Percentiles rank a stretch among this genome's conserved stretches.
These are phyloP conservation scores for Propsilocerus akamusi DNA, from an alignment of 1,140 invertebrate genomes.

Conservation along the genomic window DNA sequence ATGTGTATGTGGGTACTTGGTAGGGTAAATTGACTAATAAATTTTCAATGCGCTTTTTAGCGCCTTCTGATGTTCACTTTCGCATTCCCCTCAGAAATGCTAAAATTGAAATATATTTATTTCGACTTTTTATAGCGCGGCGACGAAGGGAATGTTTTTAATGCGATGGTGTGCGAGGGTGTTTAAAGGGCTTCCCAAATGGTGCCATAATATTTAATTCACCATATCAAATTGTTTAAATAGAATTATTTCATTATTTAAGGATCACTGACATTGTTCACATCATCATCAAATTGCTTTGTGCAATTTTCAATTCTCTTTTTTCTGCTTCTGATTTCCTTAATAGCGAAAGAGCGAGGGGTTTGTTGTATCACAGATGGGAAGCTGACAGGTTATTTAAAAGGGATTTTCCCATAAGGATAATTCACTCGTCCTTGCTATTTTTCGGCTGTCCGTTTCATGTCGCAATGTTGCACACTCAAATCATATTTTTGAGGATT, in stretches of 20 bases:
- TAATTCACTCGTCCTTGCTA: background rate
- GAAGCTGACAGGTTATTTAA: constrained; percentile 1
- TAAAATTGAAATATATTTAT: too few species aligned
- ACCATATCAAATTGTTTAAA: constrained; percentile 4
- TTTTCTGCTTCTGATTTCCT: too few species aligned
- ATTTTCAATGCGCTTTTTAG: too few species aligned
- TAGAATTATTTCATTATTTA: constrained; percentile 4
- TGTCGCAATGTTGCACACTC: too few species aligned
- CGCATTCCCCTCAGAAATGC: too few species aligned
- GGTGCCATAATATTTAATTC: constrained; percentile 3
- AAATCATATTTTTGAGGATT: constrained; percentile 1
- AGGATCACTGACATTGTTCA: constrained; percentile 1
- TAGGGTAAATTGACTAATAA: too few species aligned
- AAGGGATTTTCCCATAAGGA: background rate
- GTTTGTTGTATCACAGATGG: too few species aligned
- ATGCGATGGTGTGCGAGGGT: background rate
- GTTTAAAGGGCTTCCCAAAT: background rate
- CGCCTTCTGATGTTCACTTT: too few species aligned
- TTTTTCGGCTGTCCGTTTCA: background rate
- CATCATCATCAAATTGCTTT: background rate
- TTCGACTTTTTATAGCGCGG: too few species aligned
- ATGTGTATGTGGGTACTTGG: too few species aligned
- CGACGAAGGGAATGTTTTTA: too few species aligned
- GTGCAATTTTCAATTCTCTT: background rate
- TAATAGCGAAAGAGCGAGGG: too few species aligned